Evolutionary conservation across 2,113 vertebrate species (phyloP).

Genomic region (Ramphastos sulfuratus): DNA sequence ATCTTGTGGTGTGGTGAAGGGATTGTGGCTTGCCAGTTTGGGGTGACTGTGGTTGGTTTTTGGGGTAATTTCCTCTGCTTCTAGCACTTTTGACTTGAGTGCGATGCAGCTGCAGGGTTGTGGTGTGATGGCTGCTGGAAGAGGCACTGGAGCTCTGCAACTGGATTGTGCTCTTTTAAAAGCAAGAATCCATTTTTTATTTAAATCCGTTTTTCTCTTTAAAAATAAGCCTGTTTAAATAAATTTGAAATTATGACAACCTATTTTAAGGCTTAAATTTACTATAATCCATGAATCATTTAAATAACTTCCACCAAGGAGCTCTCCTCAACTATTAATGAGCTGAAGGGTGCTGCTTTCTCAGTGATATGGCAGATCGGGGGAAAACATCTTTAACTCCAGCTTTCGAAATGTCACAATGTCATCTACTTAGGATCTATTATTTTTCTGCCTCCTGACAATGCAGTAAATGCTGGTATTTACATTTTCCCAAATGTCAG

Average conservation of each 20-base stretch:
- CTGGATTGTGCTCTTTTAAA: background rate
- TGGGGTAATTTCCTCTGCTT: background rate
- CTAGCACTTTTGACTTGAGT: background rate
- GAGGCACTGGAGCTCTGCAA: background rate
- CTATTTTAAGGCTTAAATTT: slow-evolving; percentile 61
- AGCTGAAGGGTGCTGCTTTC: slow-evolving; percentile 52
- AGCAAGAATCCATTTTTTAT: background rate
- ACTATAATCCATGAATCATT: slow-evolving; percentile 65
- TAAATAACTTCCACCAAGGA: slow-evolving; percentile 53
- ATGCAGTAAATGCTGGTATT: slow-evolving; percentile 58
- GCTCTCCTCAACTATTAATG: slow-evolving; percentile 61
- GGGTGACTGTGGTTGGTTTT: background rate
- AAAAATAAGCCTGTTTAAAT: slow-evolving; percentile 53
- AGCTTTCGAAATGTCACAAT: slow-evolving; percentile 65
- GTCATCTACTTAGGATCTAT: slow-evolving; percentile 45
- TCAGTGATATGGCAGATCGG: slow-evolving; percentile 50
- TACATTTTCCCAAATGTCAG: slow-evolving; percentile 68
- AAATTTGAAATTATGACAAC: slow-evolving; percentile 64
- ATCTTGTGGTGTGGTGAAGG: background rate
- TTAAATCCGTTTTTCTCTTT: slow-evolving; percentile 23
- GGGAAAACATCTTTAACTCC: slow-evolving; percentile 59
- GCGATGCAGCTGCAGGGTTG: fast-evolving
- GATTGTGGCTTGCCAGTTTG: fast-evolving
- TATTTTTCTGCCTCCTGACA: slow-evolving; percentile 54
- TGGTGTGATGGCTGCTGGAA: fast-evolving